Evolutionary conservation across 2,797 vertebrate species (phyloP).

Genomic region (Aeoliscus strigatus): DNA sequence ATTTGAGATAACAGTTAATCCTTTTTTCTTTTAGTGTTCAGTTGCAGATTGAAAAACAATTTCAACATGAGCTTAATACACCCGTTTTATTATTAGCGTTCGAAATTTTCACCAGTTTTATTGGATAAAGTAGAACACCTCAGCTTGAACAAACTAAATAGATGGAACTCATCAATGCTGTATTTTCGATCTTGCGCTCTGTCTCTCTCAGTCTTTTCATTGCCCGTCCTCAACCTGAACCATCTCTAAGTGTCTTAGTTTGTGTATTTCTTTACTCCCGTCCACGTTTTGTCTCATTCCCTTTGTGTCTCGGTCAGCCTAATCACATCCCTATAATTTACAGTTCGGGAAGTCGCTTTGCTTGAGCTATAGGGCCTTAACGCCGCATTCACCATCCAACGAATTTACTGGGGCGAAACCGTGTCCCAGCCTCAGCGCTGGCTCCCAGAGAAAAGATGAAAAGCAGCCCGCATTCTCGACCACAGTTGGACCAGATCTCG

Average conservation of each 20-base stretch:
- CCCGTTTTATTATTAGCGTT: constrained; percentile 63
- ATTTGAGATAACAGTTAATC: constrained; percentile 64
- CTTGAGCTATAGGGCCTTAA: constrained; percentile 43
- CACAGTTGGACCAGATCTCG: constrained; percentile 44
- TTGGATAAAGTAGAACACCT: constrained; percentile 70
- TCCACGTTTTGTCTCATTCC: constrained; percentile 14
- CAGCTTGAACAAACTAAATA: constrained; percentile 49
- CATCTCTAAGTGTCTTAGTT: constrained; percentile 25
- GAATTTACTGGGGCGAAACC: constrained; percentile 42
- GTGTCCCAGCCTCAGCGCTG: constrained; percentile 26
- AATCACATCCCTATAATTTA: constrained; percentile 40
- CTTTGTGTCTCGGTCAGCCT: constrained; percentile 7
- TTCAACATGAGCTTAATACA: constrained; percentile 60
- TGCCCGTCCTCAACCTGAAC: constrained; percentile 24
- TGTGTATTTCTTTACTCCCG: constrained; percentile 20
- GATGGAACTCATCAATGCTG: constrained; percentile 47
- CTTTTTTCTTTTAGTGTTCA: constrained; percentile 56
- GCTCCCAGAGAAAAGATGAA: constrained; percentile 50
- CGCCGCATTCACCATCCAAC: constrained; percentile 36
- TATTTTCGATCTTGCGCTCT: constrained; percentile 26
- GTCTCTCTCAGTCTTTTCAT: constrained; percentile 21
- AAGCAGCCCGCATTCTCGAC: constrained; percentile 47
- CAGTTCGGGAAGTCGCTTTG: constrained; percentile 37
- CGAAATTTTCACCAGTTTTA: constrained; percentile 64
- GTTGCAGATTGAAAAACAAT: constrained; percentile 66